Evolutionary conservation across 2,797 vertebrate species (phyloP).

Genomic region (Thunnus albacares): DNA sequence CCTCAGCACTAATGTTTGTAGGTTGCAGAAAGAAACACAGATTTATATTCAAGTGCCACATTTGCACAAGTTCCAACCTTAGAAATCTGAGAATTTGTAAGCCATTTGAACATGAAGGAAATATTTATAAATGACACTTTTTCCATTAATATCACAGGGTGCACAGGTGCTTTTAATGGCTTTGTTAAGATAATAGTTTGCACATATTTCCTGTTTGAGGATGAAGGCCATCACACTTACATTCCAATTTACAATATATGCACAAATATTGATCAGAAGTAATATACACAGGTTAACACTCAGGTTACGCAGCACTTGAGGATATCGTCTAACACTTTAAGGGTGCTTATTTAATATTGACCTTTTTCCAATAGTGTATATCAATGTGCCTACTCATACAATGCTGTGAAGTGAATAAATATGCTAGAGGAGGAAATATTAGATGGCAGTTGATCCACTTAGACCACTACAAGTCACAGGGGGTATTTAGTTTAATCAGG

Average conservation of each 20-base stretch:
- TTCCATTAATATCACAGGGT: neutral
- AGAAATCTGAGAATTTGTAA: conserved; percentile 12
- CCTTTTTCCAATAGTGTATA: conserved; percentile 16
- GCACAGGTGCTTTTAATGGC: conserved; percentile 14
- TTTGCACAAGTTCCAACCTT: conserved; percentile 51
- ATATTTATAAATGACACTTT: conserved; percentile 36
- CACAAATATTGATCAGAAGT: conserved; percentile 15
- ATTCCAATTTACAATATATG: conserved; percentile 39
- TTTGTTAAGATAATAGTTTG: conserved; percentile 27
- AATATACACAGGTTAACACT: conserved; percentile 52
- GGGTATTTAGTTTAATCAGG: neutral
- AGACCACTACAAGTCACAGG: conserved; percentile 48
- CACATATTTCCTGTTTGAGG: conserved; percentile 32
- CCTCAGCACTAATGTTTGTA: conserved; percentile 40
- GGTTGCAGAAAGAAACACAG: conserved; percentile 25
- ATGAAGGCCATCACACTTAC: conserved; percentile 35
- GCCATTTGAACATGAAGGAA: conserved; percentile 57
- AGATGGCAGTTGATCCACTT: conserved; percentile 5
- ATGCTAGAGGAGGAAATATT: conserved; percentile 22
- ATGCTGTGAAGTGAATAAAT: conserved; percentile 50
- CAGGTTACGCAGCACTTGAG: conserved; percentile 49
- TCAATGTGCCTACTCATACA: conserved; percentile 53
- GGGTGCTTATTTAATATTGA: conserved; percentile 24
- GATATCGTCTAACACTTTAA: conserved; percentile 18
- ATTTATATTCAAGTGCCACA: conserved; percentile 28